Conservation (phyloP, 2,888 invertebrate genomes). For the Nomada lathburiana region DNA sequence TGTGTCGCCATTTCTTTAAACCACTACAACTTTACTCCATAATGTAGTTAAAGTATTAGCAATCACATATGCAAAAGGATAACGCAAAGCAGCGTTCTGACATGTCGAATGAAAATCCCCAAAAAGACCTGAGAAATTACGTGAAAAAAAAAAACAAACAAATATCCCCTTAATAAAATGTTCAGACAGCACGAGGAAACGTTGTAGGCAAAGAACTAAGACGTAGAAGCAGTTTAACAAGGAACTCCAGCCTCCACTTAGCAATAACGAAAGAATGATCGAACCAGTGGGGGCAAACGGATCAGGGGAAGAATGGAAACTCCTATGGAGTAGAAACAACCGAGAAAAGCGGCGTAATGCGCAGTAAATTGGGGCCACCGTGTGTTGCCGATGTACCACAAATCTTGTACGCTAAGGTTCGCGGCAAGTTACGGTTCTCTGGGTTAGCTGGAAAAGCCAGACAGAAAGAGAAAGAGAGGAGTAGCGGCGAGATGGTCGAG, state of each 20-base stretch:
- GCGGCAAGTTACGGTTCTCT: slow-evolving; percentile 53
- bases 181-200: background rate
- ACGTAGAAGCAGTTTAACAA: background rate
- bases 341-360: slow-evolving; percentile 67
- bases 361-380: slow-evolving; percentile 77
- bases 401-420: slow-evolving; percentile 68
- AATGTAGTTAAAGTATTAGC: too few relatives aligned
- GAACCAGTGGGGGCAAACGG: slow-evolving; percentile 11
- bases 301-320: slow-evolving; percentile 10
- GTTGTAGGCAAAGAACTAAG: background rate
- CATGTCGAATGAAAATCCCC: too few relatives aligned
- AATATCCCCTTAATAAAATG: too few relatives aligned
- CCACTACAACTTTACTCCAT: too few relatives aligned
- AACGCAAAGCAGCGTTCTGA: too few relatives aligned
- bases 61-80: too few relatives aligned
- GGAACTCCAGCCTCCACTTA: background rate
- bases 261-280: slow-evolving; percentile 11
- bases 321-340: slow-evolving; percentile 48
- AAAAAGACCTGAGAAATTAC: too few relatives aligned
- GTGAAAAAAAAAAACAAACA: too few relatives aligned
- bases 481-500: slow-evolving; percentile 34
- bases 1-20: too few relatives aligned
- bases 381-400: slow-evolving; percentile 76
- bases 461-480: slow-evolving; percentile 22
- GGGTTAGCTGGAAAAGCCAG: slow-evolving; percentile 42